Percentiles rank a stretch among this genome's conserved stretches.
Conservation (phyloP, 2,888 invertebrate species). For the Agriopis aurantiaria region DNA sequence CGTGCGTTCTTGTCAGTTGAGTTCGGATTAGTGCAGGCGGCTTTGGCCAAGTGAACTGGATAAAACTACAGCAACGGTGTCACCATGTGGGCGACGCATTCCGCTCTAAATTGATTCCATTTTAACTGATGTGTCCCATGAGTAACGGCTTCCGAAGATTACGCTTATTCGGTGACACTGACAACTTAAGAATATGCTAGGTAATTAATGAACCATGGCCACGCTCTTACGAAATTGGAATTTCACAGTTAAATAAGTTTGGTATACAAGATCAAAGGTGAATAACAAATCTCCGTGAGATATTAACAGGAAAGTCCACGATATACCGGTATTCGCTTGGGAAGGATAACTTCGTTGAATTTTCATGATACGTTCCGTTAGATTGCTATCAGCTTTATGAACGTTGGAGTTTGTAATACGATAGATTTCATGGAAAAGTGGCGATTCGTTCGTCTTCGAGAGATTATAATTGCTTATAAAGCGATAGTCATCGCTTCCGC, state of each 20-base stretch:
- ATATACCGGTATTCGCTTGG: conserved; percentile 28
- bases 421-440: conserved; percentile 25
- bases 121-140: conserved; percentile 37
- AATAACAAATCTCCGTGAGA: conserved; percentile 30
- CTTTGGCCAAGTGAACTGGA: conserved; percentile 45
- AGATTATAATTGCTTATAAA: conserved; percentile 25
- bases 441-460: conserved; percentile 19
- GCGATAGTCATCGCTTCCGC: conserved; percentile 19
- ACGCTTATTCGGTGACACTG: conserved; percentile 27
- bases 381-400: conserved; percentile 34
- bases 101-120: conserved; percentile 45
- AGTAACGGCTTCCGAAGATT: conserved; percentile 43
- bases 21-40: conserved; percentile 42
- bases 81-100: conserved; percentile 47
- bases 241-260: conserved; percentile 26
- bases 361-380: conserved; percentile 35
- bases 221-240: conserved; percentile 20
- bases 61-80: conserved; percentile 44
- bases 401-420: conserved; percentile 24
- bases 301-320: conserved; percentile 31
- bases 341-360: conserved; percentile 34
- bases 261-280: conserved; percentile 32
- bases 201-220: conserved; percentile 3
- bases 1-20: conserved; percentile 35
- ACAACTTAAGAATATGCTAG: conserved; percentile 30